Percentiles rank a stretch among this genome's conserved stretches.
Evolutionary conservation across 2,888 invertebrate genomes (phyloP).

Genomic region (Acrobasis suavella): DNA sequence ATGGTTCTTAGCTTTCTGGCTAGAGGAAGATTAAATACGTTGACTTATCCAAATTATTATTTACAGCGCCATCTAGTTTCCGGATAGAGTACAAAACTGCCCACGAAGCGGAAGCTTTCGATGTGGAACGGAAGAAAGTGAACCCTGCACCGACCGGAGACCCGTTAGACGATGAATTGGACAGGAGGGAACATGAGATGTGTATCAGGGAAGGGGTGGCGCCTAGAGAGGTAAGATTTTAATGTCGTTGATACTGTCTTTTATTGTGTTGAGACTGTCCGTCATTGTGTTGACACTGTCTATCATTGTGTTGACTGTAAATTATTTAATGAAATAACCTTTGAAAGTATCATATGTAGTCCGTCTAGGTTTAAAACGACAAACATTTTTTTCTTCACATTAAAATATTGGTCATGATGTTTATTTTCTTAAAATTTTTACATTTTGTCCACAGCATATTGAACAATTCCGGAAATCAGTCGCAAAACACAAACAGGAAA

Average conservation of each 20-base stretch:
- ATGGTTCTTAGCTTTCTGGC: too few species aligned
- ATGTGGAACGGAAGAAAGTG: conserved; percentile 74
- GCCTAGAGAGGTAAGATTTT: conserved; percentile 38
- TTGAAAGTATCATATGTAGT: too few species aligned
- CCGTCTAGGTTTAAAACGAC: too few species aligned
- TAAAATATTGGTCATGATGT: neutral
- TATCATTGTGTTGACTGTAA: too few species aligned
- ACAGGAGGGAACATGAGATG: conserved; percentile 37
- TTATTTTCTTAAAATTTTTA: neutral
- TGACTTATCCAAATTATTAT: too few species aligned
- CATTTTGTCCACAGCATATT: conserved; percentile 55
- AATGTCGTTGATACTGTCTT: neutral
- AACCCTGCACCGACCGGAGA: conserved; percentile 55
- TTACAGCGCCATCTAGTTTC: conserved; percentile 79
- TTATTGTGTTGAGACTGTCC: too few species aligned
- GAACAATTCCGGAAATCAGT: conserved; percentile 62
- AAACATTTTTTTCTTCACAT: too few species aligned
- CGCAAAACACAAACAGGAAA: conserved; percentile 52
- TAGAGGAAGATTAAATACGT: too few species aligned
- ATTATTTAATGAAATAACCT: too few species aligned
- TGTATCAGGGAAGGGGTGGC: conserved; percentile 47
- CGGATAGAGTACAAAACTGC: conserved; percentile 92
- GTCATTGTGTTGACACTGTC: too few species aligned
- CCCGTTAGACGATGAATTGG: conserved; percentile 43
- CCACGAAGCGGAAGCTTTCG: conserved; percentile 93